Conservation (phyloP, 2,888 invertebrate genomes). For the Hirtodrosophila histrioides region DNA sequence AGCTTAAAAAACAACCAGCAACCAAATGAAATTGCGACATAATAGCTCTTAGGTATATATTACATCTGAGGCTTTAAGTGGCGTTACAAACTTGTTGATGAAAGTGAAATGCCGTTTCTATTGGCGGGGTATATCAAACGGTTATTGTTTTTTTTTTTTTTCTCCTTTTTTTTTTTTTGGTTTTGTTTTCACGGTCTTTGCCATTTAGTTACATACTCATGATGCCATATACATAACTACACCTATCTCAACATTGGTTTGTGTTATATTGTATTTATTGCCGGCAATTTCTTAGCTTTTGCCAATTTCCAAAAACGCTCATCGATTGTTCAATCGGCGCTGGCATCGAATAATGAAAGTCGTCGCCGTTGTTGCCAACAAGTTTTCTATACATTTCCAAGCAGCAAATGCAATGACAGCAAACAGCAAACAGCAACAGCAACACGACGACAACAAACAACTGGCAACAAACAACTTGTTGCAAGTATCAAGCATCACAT, state of each 20-base stretch:
- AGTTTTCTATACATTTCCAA: constrained; percentile 54
- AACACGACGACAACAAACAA: background rate
- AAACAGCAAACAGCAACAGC: constrained; percentile 24
- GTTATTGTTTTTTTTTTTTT: background rate
- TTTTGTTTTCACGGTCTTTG: constrained; percentile 56
- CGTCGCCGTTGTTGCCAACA: constrained; percentile 36
- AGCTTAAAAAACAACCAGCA: too few species aligned
- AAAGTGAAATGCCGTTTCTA: constrained; percentile 2
- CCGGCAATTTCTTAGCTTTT: constrained; percentile 52
- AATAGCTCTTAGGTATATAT: too few species aligned
- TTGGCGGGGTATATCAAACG: constrained; percentile 16
- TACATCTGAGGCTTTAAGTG: background rate
- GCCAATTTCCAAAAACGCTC: constrained; percentile 54
- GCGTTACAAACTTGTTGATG: background rate
- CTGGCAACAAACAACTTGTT: constrained; percentile 13
- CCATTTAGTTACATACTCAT: constrained; percentile 38
- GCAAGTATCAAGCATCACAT: constrained; percentile 18
- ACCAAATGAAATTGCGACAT: too few species aligned
- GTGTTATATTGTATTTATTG: constrained; percentile 25
- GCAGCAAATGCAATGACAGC: constrained; percentile 4
- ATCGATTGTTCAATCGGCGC: constrained; percentile 62
- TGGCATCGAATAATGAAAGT: constrained; percentile 68
- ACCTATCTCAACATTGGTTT: background rate
- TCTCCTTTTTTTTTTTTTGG: background rate
- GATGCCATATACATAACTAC: background rate